A percentile compares a stretch with the other conserved stretches of the same genome.
Conservation (phyloP, 2,888 invertebrate species). For the Agrilus mali region DNA sequence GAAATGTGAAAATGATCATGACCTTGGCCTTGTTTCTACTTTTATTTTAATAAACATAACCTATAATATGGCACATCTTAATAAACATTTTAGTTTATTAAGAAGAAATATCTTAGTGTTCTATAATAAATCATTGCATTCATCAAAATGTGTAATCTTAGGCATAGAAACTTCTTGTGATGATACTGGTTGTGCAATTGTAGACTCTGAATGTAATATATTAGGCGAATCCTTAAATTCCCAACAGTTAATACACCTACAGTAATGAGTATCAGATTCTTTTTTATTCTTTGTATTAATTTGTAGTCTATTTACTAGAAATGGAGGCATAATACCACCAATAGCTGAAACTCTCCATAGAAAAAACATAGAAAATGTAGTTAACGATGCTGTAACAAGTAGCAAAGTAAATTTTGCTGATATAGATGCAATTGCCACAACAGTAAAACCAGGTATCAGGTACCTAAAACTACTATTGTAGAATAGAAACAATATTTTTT, state of each 20-base stretch:
- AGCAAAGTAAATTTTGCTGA: conserved; percentile 49
- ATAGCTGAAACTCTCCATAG: conserved; percentile 73
- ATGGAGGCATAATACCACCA: conserved; percentile 84
- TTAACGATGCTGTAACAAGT: conserved; percentile 49
- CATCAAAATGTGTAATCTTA: conserved; percentile 38
- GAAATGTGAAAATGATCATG: too few species aligned
- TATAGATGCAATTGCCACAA: conserved; percentile 80
- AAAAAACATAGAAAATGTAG: conserved; percentile 61
- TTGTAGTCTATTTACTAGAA: conserved; percentile 32
- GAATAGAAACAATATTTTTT: not conserved
- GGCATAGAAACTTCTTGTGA: conserved; percentile 98
- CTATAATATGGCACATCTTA: not conserved
- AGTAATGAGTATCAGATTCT: conserved; percentile 35
- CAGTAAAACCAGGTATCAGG: conserved; percentile 83
- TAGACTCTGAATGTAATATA: conserved; percentile 57
- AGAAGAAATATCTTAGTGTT: conserved; percentile 11
- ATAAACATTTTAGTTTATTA: conserved; percentile 7
- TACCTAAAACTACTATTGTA: conserved; percentile 12
- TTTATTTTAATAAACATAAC: too few species aligned
- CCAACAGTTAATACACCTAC: conserved; percentile 63
- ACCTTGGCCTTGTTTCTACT: too few species aligned
- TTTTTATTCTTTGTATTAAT: conserved; percentile 5
- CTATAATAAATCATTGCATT: conserved; percentile 16
- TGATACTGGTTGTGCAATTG: conserved; percentile 88
- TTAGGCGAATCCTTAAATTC: conserved; percentile 72